Evolutionary conservation across 2,888 invertebrate species (phyloP).

Genomic region (Lypha dubia): DNA sequence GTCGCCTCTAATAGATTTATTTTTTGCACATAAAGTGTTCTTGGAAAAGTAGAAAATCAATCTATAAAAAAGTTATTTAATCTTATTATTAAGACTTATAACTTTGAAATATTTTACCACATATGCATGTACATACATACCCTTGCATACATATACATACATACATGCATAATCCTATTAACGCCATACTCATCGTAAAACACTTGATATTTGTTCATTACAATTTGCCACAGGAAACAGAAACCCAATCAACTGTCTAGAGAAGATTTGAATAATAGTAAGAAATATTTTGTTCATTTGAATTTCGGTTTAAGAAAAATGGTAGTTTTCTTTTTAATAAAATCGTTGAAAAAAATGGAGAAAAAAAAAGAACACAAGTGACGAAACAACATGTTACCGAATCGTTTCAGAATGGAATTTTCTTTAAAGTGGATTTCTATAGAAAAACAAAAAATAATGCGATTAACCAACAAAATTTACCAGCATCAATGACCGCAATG

Average conservation of each 20-base stretch:
- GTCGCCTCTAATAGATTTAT: constrained; percentile 58
- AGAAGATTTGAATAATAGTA: background rate
- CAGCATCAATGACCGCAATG: constrained; percentile 53
- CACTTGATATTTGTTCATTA: constrained; percentile 61
- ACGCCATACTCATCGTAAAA: background rate
- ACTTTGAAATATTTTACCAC: constrained; percentile 22
- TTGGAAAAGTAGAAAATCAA: constrained; percentile 48
- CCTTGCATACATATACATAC: no score
- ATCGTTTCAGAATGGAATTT: constrained; percentile 7
- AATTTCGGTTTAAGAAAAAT: background rate
- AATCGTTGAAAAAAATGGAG: background rate
- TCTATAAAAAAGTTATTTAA: constrained; percentile 40
- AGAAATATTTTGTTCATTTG: background rate
- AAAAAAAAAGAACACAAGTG: constrained; percentile 28
- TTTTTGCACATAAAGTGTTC: constrained; percentile 68
- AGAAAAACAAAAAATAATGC: constrained; percentile 53
- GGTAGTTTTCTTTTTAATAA: constrained; percentile 1
- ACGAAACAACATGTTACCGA: constrained; percentile 60
- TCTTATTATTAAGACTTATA: constrained; percentile 34
- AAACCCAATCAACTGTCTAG: background rate
- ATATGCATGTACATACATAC: no score
- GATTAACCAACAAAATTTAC: constrained; percentile 59
- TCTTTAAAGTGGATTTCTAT: constrained; percentile 29
- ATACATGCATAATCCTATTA: constrained; percentile 59
- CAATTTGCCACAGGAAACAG: constrained; percentile 1